Conservation (phyloP, 2,888 invertebrate species). For the Tetramorium bicarinatum region DNA sequence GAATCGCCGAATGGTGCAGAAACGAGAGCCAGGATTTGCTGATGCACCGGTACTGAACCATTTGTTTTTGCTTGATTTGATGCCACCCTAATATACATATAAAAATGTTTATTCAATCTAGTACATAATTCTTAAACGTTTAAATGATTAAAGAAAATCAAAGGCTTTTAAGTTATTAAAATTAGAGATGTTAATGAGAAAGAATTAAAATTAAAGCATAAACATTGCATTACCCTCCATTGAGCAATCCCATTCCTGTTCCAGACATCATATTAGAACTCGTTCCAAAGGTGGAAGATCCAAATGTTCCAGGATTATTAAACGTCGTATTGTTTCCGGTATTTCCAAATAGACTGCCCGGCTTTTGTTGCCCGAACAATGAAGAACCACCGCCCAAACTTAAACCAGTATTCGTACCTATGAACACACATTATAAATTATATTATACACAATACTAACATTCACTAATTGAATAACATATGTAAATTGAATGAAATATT, state of each 20-base stretch:
- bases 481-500: background rate
- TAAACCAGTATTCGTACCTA: constrained; percentile 85
- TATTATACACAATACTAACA: background rate
- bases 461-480: background rate
- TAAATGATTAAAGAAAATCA: background rate
- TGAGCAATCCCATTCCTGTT: constrained; percentile 79
- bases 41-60: constrained; percentile 88
- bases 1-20: constrained; percentile 96
- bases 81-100: constrained; percentile 70
- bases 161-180: background rate
- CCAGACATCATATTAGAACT: constrained; percentile 75
- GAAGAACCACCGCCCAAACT: constrained; percentile 79
- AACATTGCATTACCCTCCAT: constrained; percentile 74
- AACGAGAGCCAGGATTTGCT: constrained; percentile 92
- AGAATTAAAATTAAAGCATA: background rate
- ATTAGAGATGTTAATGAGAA: background rate
- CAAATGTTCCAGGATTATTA: constrained; percentile 85
- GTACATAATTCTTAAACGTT: constrained; percentile 12
- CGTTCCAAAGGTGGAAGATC: constrained; percentile 85
- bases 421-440: background rate
- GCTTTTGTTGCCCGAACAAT: constrained; percentile 86
- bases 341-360: constrained; percentile 88
- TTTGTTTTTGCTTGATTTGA: constrained; percentile 82
- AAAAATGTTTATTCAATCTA: background rate
- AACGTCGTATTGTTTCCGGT: constrained; percentile 86